Evolutionary conservation across 2,797 vertebrate species (phyloP), one percentile per base, ranked within the genome.

Genomic region (Anabas testudineus): DNA sequence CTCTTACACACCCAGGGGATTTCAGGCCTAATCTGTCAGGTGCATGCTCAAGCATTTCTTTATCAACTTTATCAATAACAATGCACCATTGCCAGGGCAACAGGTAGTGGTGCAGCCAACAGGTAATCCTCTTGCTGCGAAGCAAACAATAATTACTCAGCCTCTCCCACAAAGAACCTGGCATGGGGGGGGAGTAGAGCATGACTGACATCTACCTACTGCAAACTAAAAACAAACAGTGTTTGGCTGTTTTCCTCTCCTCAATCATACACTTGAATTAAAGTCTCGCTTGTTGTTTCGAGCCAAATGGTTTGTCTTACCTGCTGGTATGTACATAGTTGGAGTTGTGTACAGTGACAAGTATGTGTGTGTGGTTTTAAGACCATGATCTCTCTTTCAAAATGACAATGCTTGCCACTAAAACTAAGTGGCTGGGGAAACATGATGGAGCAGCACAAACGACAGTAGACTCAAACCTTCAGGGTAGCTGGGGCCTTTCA

Each of bases 21-120:
- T 90, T 90, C 65, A 57, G 71, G 74, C 85, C 79, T 90, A 90
- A 91, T 92, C 90, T 87, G 63, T 80, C 87, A 85, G 84, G 79
- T 87, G 91, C 88, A 91, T 91, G 89, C 83, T 74, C 83, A 88
- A 88, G 85, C 88, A 91, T 92, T 90, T 83, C 83, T 78, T 87
- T 89, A 90, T 90, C 87, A 88, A 87, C 82, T 88, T 87, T 87
- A 89, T 91, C 85, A 90, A 91, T 90, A 87, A 78, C 62, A 76
- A 76, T 74, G 78, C 76, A 87, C 78, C 75, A 81, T 85, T 80
- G 66, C 81, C 79, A 66, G 57, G 81, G 81, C 74, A 81, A 87
- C 86, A 47, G 59, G 37, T 62, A 56, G 48, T 64, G 58, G 54
- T 51, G 51, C 12, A 7, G 69, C 42, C 61, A 32, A 61, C 48